Conservation (phyloP, 1,140 invertebrate species). For the Druon quercuslanigerum region DNA sequence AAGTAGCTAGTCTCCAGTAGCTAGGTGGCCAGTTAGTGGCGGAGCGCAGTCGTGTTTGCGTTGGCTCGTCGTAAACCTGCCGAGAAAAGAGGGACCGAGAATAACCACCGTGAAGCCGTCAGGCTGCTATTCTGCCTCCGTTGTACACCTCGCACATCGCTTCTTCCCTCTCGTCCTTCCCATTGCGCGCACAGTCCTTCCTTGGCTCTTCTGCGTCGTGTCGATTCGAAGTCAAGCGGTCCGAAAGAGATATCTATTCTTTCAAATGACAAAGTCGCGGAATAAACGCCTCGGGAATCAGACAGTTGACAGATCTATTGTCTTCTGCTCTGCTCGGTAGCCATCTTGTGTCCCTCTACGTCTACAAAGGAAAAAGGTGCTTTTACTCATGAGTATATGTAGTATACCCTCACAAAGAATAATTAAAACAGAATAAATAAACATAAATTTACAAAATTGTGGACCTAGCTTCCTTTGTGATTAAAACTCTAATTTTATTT, state of each 20-base stretch:
- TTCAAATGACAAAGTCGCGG: constrained; percentile 40
- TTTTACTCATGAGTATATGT: too few species aligned
- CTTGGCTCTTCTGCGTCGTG: constrained; percentile 19
- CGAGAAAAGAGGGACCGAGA: constrained; percentile 39
- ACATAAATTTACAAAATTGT: background rate
- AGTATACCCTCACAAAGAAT: background rate
- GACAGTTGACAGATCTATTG: constrained; percentile 22
- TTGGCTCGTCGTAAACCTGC: constrained; percentile 67
- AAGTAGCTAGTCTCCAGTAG: constrained; percentile 58
- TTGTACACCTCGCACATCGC: constrained; percentile 29
- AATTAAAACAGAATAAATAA: background rate
- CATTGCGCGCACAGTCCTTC: background rate
- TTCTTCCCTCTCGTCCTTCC: constrained; percentile 38
- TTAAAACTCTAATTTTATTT: background rate
- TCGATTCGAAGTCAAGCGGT: background rate
- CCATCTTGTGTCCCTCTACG: background rate
- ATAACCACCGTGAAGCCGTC: constrained; percentile 37
- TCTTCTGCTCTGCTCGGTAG: background rate
- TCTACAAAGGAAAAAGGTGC: too few species aligned
- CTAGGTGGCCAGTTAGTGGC: constrained; percentile 67
- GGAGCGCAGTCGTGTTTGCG: constrained; percentile 64
- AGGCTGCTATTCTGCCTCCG: constrained; percentile 23
- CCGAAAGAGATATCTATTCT: constrained; percentile 29
- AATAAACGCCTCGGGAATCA: constrained; percentile 34
- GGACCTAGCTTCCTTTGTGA: background rate